These are phyloP conservation scores for Hippasteria phrygiana DNA, from an alignment of 53 echinoderm and acorn worm species.

Conservation along the genomic window DNA sequence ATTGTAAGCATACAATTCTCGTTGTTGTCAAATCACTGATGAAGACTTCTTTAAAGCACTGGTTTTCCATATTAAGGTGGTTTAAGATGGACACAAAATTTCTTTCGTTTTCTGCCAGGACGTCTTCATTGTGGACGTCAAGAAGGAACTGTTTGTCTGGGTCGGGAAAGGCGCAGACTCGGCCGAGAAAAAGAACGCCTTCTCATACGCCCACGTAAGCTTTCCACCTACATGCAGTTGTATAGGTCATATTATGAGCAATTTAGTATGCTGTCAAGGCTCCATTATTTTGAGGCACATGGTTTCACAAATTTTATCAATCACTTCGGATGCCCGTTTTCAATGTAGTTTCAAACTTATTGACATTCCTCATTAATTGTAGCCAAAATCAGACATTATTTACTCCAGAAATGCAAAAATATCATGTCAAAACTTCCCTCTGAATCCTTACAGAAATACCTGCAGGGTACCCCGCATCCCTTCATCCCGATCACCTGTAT, in stretches of 20 bases:
- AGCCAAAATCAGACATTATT: no score
- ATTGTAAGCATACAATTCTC: no score
- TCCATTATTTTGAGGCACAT: not conserved
- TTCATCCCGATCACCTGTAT: constrained; percentile 91
- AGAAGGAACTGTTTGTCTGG: constrained; percentile 87
- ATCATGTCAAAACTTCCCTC: not conserved
- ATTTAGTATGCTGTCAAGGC: not conserved
- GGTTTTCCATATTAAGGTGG: no score
- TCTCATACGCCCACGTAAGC: constrained; percentile 95
- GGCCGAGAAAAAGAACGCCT: constrained; percentile 82
- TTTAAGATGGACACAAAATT: not conserved
- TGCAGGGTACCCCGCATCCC: constrained; percentile 81
- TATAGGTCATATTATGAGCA: not conserved
- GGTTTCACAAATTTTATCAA: not conserved
- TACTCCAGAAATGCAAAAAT: no score
- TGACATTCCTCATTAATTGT: no score
- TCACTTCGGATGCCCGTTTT: not conserved
- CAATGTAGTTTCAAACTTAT: no score
- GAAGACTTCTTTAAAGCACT: no score
- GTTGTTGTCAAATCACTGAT: no score
- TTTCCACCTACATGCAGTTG: not conserved
- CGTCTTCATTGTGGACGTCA: constrained; percentile 87
- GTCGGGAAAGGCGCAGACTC: constrained; percentile 84
- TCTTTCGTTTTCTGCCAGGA: constrained; percentile 61
- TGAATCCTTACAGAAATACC: constrained; percentile 79